Conservation (phyloP, 2,888 invertebrate species). For the Nephrotoma guestfalica region DNA sequence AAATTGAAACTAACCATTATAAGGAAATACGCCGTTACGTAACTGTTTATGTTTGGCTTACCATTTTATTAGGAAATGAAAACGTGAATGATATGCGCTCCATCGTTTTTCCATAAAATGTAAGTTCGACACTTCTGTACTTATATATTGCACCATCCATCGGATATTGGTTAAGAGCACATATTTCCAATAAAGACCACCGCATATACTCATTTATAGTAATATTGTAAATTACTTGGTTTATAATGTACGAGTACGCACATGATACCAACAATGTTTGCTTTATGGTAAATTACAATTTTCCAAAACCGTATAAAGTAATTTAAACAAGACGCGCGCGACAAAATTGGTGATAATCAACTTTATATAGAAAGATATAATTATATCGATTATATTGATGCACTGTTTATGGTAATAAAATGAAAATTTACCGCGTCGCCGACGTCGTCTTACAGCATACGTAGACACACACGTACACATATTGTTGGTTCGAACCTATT, state of each 20-base stretch:
- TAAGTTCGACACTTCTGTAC: not conserved
- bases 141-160: not conserved
- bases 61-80: too few relatives aligned
- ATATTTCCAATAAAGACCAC: not conserved
- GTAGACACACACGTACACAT: too few relatives aligned
- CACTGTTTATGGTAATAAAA: not conserved
- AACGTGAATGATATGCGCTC: not conserved
- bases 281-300: not conserved
- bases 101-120: not conserved
- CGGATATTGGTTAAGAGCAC: not conserved
- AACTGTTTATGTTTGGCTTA: too few relatives aligned
- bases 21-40: too few relatives aligned
- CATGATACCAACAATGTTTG: not conserved
- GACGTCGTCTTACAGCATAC: not conserved
- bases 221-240: not conserved
- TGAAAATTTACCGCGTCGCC: not conserved
- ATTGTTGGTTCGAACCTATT: not conserved
- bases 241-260: not conserved
- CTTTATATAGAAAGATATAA: not conserved
- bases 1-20: too few relatives aligned
- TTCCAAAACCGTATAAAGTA: not conserved
- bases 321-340: not conserved
- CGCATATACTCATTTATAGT: not conserved
- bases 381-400: not conserved
- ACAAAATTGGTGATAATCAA: not conserved